These are phyloP conservation scores for Diaprepes abbreviatus DNA, from an alignment of 2,888 invertebrate genomes.

Conservation along the genomic window DNA sequence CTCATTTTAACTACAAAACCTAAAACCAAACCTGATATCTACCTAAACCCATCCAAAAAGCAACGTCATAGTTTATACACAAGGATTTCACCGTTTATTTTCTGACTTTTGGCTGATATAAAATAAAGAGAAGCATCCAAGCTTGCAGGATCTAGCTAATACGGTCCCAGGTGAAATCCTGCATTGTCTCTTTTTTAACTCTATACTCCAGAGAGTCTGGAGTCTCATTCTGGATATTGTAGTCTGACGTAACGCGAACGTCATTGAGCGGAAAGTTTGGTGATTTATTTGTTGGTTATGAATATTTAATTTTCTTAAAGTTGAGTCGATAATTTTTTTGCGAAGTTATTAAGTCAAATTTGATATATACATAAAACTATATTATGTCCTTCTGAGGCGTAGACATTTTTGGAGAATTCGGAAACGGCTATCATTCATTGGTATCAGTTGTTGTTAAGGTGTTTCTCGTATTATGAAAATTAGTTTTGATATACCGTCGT, in stretches of 20 bases:
- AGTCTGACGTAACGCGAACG: conserved; percentile 7
- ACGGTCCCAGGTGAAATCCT: conserved; percentile 24
- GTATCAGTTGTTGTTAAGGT: no score
- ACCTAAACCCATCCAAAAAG: conserved; percentile 2
- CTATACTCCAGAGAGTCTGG: conserved; percentile 36
- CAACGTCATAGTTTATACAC: conserved; percentile 13
- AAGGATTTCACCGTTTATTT: conserved; percentile 14
- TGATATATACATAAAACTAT: no score
- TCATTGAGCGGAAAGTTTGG: conserved; percentile 5
- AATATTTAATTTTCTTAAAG: not conserved
- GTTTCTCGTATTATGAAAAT: no score
- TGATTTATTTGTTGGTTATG: conserved; percentile 3
- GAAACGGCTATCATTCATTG: no score
- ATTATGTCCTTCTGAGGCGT: no score
- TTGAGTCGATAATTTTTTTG: no score
- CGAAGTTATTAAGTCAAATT: no score
- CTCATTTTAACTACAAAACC: no score
- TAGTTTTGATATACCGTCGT: no score
- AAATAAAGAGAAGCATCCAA: conserved; percentile 22
- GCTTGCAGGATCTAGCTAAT: conserved; percentile 24
- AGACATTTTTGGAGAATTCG: no score
- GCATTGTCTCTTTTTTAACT: conserved; percentile 25
- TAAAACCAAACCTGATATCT: not conserved
- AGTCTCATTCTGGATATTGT: conserved; percentile 25
- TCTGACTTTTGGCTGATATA: conserved; percentile 27